Conservation (phyloP, 2,113 vertebrate genomes). For the Aldabrachelys gigantea region DNA sequence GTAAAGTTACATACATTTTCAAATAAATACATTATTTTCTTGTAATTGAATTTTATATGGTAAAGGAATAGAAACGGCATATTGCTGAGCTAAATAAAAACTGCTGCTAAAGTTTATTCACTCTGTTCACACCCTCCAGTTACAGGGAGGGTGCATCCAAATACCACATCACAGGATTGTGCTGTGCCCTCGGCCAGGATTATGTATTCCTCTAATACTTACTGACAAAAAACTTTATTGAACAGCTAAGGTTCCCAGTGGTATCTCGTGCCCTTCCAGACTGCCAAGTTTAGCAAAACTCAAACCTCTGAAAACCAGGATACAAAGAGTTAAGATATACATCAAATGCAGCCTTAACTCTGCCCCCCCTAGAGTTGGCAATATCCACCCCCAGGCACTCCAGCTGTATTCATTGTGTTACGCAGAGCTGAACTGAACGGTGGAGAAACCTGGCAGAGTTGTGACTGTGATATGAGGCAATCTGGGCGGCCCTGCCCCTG, state of each 20-base stretch:
- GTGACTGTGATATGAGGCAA: neutral
- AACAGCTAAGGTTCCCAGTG: neutral
- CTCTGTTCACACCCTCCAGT: neutral
- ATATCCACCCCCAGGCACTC: neutral
- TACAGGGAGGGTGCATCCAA: neutral
- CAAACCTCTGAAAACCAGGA: neutral
- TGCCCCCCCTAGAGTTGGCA: neutral
- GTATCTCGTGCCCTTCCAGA: neutral
- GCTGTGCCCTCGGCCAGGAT: neutral
- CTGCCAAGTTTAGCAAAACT: neutral
- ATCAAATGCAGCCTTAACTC: neutral
- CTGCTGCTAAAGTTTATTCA: neutral
- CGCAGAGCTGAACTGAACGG: neutral
- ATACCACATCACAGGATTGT: neutral
- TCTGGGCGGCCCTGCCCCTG: neutral
- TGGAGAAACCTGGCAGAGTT: neutral
- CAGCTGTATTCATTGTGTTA: neutral
- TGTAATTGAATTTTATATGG: neutral
- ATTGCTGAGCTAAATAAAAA: neutral
- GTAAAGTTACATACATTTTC: neutral
- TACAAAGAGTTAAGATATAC: neutral
- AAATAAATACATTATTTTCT: neutral
- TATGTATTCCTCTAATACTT: neutral
- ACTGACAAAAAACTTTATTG: neutral
- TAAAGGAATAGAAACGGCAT: neutral